A percentile compares a stretch with the other conserved stretches of the same genome.
Conservation (phyloP, 2,797 vertebrate genomes). For the Acanthopagrus latus region DNA sequence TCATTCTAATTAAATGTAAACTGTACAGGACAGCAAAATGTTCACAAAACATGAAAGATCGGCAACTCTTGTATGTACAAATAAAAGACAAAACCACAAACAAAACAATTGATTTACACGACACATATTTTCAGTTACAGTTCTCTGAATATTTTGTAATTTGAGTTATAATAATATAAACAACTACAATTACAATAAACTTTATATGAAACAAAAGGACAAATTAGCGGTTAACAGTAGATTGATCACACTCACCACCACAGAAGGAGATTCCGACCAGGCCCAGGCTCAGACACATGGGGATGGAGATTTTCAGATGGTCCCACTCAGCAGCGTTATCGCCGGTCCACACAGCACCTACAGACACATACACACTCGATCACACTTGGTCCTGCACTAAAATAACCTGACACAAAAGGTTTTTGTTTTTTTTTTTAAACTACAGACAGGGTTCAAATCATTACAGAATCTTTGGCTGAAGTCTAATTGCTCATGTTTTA, state of each 20-base stretch:
- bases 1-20: background rate
- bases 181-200: too few relatives aligned
- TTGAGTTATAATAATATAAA: background rate
- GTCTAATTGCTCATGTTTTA: background rate
- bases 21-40: background rate
- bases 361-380: constrained; percentile 18
- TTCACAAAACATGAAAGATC: too few relatives aligned
- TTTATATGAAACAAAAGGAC: background rate
- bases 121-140: background rate
- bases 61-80: too few relatives aligned
- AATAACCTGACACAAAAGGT: background rate
- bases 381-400: background rate
- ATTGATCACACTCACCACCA: constrained; percentile 85
- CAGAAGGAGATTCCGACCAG: constrained; percentile 94
- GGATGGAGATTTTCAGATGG: constrained; percentile 92
- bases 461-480: background rate
- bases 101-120: background rate
- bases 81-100: background rate
- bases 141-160: background rate
- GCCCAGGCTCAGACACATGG: constrained; percentile 94
- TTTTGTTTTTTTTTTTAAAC: background rate
- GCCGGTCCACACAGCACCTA: constrained; percentile 96
- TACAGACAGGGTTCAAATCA: background rate
- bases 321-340: constrained; percentile 97
- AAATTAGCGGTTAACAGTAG: background rate